Percentiles rank a stretch among this genome's conserved stretches.
These are phyloP conservation scores for Loxodonta africana DNA, from an alignment of 2,113 vertebrate species.

Conservation along the genomic window DNA sequence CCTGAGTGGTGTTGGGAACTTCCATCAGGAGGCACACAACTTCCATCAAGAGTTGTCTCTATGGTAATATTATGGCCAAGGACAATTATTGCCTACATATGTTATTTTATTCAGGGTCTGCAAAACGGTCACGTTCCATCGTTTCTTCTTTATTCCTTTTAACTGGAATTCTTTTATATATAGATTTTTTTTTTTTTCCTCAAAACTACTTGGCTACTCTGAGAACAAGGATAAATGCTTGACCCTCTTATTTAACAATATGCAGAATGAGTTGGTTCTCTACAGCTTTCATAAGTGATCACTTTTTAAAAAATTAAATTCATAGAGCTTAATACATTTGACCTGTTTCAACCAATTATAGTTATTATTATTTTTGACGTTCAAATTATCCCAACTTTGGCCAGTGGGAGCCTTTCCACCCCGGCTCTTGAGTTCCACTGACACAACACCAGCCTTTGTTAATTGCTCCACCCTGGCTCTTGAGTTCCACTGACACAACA, in stretches of 20 bases:
- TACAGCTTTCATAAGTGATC: conserved; percentile 5
- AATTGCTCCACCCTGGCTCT: not conserved
- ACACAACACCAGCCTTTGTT: not conserved
- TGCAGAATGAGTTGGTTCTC: not conserved
- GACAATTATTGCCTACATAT: not conserved
- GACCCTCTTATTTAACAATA: not conserved
- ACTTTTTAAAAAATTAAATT: not conserved
- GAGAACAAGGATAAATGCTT: not conserved
- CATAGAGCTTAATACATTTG: conserved; percentile 19
- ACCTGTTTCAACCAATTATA: conserved; percentile 21
- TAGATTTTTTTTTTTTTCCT: not conserved
- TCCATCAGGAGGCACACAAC: not conserved
- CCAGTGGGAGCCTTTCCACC: not conserved
- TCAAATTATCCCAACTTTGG: conserved; percentile 17
- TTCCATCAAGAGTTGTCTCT: not conserved
- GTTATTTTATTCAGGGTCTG: not conserved
- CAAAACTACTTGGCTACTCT: not conserved
- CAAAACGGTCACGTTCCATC: not conserved
- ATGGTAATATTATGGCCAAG: no score
- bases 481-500: not conserved
- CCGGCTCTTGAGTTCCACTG: not conserved
- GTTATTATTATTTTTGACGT: not conserved
- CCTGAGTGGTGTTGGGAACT: not conserved
- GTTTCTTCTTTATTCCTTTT: not conserved
- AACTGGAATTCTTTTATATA: not conserved